Base-by-base conservation (phyloP, 2,888 invertebrate species). In the Campoletis raptor region DNA sequence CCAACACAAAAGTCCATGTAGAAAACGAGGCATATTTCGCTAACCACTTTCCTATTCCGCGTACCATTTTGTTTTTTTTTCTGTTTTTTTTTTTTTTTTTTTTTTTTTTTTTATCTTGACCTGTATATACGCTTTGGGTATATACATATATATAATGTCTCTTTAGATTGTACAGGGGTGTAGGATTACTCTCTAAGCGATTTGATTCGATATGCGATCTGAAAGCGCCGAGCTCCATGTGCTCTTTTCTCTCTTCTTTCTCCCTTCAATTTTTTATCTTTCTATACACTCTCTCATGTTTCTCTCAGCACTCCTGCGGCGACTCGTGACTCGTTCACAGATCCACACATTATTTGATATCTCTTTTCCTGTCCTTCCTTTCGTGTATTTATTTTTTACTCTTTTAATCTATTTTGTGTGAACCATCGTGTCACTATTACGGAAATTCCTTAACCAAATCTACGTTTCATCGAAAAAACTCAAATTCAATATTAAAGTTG, bases 311-410 rank as follows among this genome's bases (percentile, higher is more conserved):
- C 77, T 81, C 77, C 81, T 73, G 72, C 72, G 73, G 77, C 80
- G 74, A 84, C 72, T 81, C 81, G 81, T 85, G 85, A 81, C 82
- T 82, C 69, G 74, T 69, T 82, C 79, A 74, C 79, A 79, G 82
- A 82, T 85, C 82, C 85, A 70, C 73, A 79, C 85, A 64, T 82
- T 82, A 85, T 85, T 82, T 79, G 24, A 42, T 78, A 40, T 85
- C 70, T 69, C 82, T 69, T 61, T 79, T 70, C 61, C 79, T 76
- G 70, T 69, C 74, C 61, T 52, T 42, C 64, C 12, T 81, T 77
- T 21, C 52, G 24, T 15, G 24, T 69, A 78, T 21, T 18, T 36
- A 8, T 4, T 15, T 72, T 10, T 72, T 3, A 30, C 18, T 48
- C 15, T 76, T 37, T 67, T 18, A 36, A 1, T 66, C 48, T 36